Base-by-base conservation (phyloP, 2,113 vertebrate genomes). In the Manacus vitellinus region DNA sequence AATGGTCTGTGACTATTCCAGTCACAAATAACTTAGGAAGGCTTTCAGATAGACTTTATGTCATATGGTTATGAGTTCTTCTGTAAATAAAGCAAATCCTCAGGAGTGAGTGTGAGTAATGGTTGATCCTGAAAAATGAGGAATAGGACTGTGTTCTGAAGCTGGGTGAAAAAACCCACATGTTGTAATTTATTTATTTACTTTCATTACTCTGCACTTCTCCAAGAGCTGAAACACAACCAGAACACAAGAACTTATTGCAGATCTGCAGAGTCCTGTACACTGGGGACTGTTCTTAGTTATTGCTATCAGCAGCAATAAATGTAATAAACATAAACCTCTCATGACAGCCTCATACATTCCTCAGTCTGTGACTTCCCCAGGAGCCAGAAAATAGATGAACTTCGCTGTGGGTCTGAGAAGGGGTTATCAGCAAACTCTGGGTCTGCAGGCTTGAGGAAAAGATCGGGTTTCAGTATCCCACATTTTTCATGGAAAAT, bases 231-330 rank as follows among this genome's bases (percentile, higher is more conserved):
- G 90, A 90, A 94, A 92, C 73, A 51, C 7, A 58, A 94, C n/a
- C 84, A 91, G 68, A 91, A 43, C 54, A 28, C 49, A 68, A 88
- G 92, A 81, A 87, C 91, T 82, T 96, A 96, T 79, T 88, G 90
- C 94, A 94, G 61, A 93, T 94, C 91, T 91, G 88, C 85, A 78
- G 87, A 94, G 86, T 91, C 86, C 62, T 81, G 28, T 84, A 15
- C 91, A 91, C 52, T 8, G 10, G 85, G 91, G 95, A 93, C 61
- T 95, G 58, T 74, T 76, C 85, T 78, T 79, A 78, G 49, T 96
- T 96, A 95, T 85, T 92, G 83, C 95, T 96, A 85, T 92, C 94
- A 92, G 70, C 73, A 91, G 92, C 94, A 95, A 87, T 97, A 92
- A 95, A 93, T 84, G 88, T 72, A 93, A 88, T 92, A 93, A 96